Conservation (phyloP, 2,113 vertebrate species). For the Megaceryle torquata region DNA sequence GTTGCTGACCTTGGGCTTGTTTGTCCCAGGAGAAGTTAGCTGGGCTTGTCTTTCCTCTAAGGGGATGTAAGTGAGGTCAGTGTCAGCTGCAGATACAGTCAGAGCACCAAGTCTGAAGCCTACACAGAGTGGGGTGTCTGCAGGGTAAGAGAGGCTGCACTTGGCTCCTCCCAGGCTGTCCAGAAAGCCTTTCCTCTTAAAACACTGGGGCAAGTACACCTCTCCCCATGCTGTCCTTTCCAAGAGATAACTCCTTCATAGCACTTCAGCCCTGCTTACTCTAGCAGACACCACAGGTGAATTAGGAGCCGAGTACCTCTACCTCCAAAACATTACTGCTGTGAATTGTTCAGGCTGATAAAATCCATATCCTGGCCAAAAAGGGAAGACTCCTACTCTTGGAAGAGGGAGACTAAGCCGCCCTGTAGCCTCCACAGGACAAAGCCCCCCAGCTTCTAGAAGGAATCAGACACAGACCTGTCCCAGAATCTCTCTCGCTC, state of each 20-base stretch:
- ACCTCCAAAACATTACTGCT: neutral
- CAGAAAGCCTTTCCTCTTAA: neutral
- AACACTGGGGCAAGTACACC: neutral
- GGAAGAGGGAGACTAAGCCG: neutral
- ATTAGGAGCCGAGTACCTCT: neutral
- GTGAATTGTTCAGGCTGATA: neutral
- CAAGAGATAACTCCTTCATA: neutral
- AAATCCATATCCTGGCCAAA: neutral
- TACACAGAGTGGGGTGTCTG: neutral
- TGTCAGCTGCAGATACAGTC: neutral
- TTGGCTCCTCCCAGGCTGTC: neutral
- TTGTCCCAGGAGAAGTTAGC: neutral
- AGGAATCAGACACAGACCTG: neutral
- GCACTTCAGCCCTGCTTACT: neutral
- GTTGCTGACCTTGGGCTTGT: rapidly evolving
- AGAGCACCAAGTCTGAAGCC: neutral
- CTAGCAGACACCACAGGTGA: neutral
- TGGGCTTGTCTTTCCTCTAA: neutral
- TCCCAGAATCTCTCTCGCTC: neutral
- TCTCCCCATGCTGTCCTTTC: neutral
- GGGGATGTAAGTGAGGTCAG: neutral
- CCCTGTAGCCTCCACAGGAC: neutral
- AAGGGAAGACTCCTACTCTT: neutral
- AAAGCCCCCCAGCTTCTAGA: neutral
- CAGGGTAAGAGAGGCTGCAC: neutral